These are phyloP conservation scores for Lathronympha strigana DNA, from an alignment of 2,888 invertebrate genomes.

Conservation along the genomic window DNA sequence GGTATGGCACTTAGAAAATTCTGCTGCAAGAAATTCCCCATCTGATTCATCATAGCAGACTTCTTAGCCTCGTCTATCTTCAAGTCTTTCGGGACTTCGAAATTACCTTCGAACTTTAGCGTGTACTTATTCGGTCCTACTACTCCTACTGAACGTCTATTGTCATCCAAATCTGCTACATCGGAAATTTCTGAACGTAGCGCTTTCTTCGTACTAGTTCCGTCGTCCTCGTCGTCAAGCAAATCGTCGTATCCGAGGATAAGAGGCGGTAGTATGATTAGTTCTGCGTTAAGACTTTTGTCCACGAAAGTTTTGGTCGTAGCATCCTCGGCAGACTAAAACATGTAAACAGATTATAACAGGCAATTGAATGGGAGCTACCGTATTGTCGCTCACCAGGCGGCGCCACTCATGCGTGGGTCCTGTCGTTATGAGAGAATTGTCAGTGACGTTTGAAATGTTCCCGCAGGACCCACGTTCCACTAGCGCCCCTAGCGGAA, in stretches of 20 bases:
- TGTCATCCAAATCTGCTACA: too few relatives aligned
- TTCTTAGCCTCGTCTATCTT: not conserved
- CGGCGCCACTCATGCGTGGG: too few relatives aligned
- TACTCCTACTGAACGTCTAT: too few relatives aligned
- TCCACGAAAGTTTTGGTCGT: not conserved
- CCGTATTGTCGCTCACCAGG: too few relatives aligned
- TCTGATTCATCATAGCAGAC: not conserved
- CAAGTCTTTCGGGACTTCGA: not conserved
- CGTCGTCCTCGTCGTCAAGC: not conserved
- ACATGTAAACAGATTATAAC: too few relatives aligned
- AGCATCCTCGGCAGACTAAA: not conserved
- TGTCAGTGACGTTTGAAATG: too few relatives aligned
- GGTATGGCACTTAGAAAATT: not conserved
- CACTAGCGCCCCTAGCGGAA: too few relatives aligned
- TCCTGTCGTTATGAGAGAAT: too few relatives aligned
- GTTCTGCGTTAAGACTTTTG: not conserved
- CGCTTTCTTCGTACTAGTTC: not conserved
- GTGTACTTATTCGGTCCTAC: conserved; percentile 4
- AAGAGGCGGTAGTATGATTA: conserved; percentile 16
- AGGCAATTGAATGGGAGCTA: too few relatives aligned
- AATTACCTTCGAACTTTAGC: not conserved
- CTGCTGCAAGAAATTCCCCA: not conserved
- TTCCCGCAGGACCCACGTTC: too few relatives aligned
- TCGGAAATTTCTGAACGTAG: too few relatives aligned
- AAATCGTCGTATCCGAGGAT: conserved; percentile 15